Conservation (phyloP, 2,113 vertebrate species). For the Baryphthengus martii region DNA sequence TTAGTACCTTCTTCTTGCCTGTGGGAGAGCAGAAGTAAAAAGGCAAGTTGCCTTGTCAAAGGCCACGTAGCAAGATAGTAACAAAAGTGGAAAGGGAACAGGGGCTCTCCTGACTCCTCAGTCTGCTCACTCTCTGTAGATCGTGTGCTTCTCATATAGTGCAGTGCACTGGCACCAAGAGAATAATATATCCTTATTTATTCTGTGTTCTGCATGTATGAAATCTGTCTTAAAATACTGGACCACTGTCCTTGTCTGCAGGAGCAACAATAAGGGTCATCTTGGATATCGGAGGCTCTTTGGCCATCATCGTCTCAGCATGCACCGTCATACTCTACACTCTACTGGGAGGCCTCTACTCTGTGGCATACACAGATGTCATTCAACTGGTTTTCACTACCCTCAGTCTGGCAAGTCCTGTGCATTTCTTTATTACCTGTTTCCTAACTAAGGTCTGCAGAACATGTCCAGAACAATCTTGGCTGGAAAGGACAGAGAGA, state of each 20-base stretch:
- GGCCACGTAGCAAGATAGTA: background rate
- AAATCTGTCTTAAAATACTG: background rate
- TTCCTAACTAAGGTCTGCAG: background rate
- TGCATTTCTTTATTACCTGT: background rate
- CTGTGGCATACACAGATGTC: slow-evolving; percentile 85
- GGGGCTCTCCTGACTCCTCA: background rate
- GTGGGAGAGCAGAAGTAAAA: background rate
- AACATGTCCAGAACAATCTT: background rate
- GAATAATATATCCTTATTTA: background rate
- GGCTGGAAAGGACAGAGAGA: background rate
- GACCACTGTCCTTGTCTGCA: slow-evolving; percentile 25
- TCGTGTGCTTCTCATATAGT: fast-evolving
- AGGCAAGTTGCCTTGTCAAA: background rate
- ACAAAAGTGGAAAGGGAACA: background rate
- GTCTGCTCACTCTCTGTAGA: background rate
- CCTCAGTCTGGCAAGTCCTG: slow-evolving; percentile 77
- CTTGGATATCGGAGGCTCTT: slow-evolving; percentile 74
- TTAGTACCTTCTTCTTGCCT: background rate
- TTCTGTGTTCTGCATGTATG: background rate
- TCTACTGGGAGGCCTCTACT: slow-evolving; percentile 84
- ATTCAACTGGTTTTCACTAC: slow-evolving; percentile 82
- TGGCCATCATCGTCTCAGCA: slow-evolving; percentile 79
- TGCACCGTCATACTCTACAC: slow-evolving; percentile 80
- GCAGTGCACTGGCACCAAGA: background rate
- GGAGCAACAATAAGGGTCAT: slow-evolving; percentile 82